Conservation (phyloP, 2,113 vertebrate species). For the Bothrops jararaca region DNA sequence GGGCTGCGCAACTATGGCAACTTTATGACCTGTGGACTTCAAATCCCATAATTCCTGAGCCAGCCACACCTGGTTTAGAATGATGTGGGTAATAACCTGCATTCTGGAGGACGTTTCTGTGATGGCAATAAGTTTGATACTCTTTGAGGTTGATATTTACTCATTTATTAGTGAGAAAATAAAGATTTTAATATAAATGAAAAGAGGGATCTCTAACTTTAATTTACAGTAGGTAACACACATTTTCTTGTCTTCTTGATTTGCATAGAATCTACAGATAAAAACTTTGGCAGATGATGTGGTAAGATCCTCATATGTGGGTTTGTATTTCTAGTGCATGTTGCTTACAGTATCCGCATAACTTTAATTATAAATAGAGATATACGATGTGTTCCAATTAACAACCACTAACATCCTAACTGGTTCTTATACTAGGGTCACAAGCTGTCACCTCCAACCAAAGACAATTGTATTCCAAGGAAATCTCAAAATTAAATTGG, state of each 20-base stretch:
- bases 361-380: conserved; percentile 63
- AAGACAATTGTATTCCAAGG: neutral
- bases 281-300: conserved; percentile 99
- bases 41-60: neutral
- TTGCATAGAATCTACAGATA: conserved; percentile 98
- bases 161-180: neutral
- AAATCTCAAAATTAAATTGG: neutral
- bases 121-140: neutral
- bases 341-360: conserved; percentile 60
- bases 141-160: neutral
- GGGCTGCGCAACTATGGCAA: neutral
- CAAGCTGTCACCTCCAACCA: too few species aligned
- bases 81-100: neutral
- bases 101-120: neutral
- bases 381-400: conserved; percentile 21
- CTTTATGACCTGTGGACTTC: neutral
- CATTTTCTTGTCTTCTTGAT: conserved; percentile 80
- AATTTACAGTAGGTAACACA: conserved; percentile 38
- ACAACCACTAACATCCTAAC: conserved; percentile 1
- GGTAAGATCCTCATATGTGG: conserved; percentile 86
- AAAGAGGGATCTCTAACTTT: neutral
- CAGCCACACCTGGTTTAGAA: neutral
- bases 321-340: conserved; percentile 69
- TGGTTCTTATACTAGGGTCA: neutral
- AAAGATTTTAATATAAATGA: neutral